A percentile compares a stretch with the other conserved stretches of the same genome.
phyloP scores from a whole-genome alignment of 2,888 invertebrate species.

The Pyrrhosoma nymphula region DNA sequence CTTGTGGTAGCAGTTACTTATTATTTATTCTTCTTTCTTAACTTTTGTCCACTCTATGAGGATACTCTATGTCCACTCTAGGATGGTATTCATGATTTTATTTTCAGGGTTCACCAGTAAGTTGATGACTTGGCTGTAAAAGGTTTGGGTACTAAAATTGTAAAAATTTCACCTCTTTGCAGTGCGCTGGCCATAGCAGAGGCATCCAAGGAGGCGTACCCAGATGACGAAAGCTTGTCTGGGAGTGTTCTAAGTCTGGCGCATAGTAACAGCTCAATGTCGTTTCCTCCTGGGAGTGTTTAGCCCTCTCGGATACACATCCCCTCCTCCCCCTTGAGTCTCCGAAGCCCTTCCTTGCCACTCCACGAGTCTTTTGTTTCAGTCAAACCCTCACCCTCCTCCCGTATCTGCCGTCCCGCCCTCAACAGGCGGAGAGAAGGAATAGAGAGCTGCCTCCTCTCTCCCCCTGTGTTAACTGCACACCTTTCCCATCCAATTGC shows the following conservation, averaged over 20 bases:
- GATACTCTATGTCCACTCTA: no score
- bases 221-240: constrained; percentile 94
- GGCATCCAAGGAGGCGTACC: constrained; percentile 92
- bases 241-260: constrained; percentile 97
- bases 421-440: background rate
- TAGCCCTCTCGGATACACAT: constrained; percentile 69
- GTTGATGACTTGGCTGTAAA: no score
- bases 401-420: background rate
- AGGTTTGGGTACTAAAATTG: no score
- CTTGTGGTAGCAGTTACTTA: no score
- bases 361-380: background rate
- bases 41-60: no score
- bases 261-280: constrained; percentile 96
- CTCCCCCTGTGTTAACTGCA: background rate
- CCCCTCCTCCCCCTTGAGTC: background rate
- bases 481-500: background rate
- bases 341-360: background rate
- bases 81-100: no score
- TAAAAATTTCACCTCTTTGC: constrained; percentile 74
- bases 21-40: no score
- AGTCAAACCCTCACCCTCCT: background rate
- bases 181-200: constrained; percentile 95
- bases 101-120: no score
- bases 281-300: constrained; percentile 84
- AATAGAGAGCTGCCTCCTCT: background rate